Evolutionary conservation across 2,888 invertebrate genomes (phyloP).

Genomic region (Lamellibrachia satsuma): DNA sequence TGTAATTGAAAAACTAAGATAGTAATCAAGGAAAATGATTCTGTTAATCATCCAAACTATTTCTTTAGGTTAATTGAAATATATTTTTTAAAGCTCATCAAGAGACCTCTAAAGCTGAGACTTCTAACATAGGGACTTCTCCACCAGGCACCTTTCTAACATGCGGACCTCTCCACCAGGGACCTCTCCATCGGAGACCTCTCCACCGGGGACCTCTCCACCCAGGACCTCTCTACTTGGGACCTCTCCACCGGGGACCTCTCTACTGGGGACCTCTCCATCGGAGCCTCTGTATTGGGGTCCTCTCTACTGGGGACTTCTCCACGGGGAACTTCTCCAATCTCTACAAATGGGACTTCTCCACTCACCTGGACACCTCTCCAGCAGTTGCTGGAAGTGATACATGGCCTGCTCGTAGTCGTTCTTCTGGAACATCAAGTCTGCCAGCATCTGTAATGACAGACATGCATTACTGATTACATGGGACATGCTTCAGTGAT

Average conservation of each 20-base stretch:
- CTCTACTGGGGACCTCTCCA: background rate
- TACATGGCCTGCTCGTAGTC: constrained; percentile 91
- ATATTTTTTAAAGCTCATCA: no score
- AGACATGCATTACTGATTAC: background rate
- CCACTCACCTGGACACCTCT: constrained; percentile 57
- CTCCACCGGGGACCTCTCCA: background rate
- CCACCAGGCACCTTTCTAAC: background rate
- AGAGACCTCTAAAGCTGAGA: background rate
- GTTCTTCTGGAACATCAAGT: constrained; percentile 86
- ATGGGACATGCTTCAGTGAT: background rate
- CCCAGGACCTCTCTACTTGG: background rate
- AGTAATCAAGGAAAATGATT: no score
- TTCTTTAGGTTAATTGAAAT: no score
- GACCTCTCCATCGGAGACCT: background rate
- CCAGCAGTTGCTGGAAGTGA: constrained; percentile 84
- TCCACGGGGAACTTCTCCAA: background rate
- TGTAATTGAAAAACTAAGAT: no score
- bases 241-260: background rate
- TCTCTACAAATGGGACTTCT: background rate
- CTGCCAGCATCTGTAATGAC: constrained; percentile 82
- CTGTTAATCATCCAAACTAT: no score
- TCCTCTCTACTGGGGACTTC: background rate
- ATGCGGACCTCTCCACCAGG: background rate
- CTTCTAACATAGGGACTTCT: background rate
- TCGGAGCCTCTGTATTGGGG: background rate